phyloP scores from a whole-genome alignment of 2,797 vertebrate species.

The Tadarida brasiliensis region DNA sequence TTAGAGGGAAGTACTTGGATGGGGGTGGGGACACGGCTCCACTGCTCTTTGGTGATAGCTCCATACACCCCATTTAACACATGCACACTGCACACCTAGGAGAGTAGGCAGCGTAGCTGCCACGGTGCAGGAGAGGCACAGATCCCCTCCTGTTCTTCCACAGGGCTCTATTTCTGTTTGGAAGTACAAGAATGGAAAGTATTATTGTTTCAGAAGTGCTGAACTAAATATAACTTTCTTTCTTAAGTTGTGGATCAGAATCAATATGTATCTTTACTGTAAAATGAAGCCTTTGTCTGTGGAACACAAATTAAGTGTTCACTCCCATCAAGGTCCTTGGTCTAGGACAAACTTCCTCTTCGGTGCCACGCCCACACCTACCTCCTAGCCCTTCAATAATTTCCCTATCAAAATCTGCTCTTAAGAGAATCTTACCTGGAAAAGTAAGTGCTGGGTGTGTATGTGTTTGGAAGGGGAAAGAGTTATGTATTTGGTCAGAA shows the following conservation, averaged over 20 bases:
- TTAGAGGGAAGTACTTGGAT: not conserved
- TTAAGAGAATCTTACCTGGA: not conserved
- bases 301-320: conserved; percentile 6
- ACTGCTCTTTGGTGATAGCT: not conserved
- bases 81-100: not conserved
- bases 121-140: too few species aligned
- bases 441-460: accelerated
- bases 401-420: not conserved
- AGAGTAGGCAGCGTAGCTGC: not conserved
- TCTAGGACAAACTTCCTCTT: not conserved
- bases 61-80: not conserved
- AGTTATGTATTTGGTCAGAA: not conserved
- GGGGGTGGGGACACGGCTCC: not conserved
- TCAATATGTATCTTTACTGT: not conserved
- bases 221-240: conserved; percentile 23
- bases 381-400: not conserved
- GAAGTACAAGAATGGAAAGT: conserved; percentile 35
- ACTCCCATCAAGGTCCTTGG: not conserved
- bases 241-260: not conserved
- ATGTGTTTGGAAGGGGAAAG: not conserved
- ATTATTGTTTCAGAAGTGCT: conserved; percentile 38
- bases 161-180: not conserved
- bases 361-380: not conserved
- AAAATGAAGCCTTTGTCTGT: not conserved
- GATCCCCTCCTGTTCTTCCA: not conserved